These are phyloP conservation scores for Tachysurus fulvidraco DNA, from an alignment of 2,113 vertebrate genomes.

Conservation along the genomic window DNA sequence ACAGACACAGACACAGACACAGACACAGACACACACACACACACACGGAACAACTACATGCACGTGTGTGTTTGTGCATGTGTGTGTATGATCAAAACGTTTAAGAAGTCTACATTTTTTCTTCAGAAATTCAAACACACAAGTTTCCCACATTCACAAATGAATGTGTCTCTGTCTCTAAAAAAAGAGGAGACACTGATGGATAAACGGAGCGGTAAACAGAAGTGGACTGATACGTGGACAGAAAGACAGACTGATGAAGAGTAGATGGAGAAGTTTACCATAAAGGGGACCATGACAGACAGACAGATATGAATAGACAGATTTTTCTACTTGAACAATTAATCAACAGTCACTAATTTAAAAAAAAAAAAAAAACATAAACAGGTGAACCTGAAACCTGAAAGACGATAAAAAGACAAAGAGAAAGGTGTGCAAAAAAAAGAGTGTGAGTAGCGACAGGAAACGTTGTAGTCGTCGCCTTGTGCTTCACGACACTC, in stretches of 20 bases:
- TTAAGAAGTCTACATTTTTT: no score
- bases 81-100: neutral
- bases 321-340: neutral
- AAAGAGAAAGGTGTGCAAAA: neutral
- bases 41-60: neutral
- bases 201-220: neutral
- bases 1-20: no score
- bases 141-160: neutral
- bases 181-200: slow-evolving; percentile 44
- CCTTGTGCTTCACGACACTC: slow-evolving; percentile 45
- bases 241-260: neutral
- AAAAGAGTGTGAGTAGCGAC: slow-evolving; percentile 16
- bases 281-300: neutral
- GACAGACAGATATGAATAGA: neutral
- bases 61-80: neutral
- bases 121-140: no score
- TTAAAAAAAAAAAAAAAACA: neutral
- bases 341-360: neutral
- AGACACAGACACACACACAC: slow-evolving; percentile 18
- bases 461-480: slow-evolving; percentile 25
- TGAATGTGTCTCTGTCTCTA: neutral
- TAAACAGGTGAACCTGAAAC: neutral
- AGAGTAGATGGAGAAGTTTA: neutral
- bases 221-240: neutral
- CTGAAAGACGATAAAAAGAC: neutral